A percentile compares a stretch with the other conserved stretches of the same genome.
Conservation (phyloP, 64 coral and sea anemone genomes). For the Platygyra sinensis region DNA sequence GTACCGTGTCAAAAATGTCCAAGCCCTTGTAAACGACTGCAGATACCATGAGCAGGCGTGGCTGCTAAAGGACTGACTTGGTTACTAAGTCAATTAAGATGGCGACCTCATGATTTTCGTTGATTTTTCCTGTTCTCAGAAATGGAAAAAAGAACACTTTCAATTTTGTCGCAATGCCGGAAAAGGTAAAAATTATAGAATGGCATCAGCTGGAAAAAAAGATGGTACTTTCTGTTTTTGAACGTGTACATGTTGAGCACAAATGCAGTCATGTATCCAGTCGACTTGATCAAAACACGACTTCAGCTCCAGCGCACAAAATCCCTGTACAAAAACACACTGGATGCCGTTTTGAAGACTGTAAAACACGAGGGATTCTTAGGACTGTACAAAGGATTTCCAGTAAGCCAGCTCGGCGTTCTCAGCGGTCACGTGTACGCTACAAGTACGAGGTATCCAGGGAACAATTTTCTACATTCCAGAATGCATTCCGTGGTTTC, state of each 20-base stretch:
- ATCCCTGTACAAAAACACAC: conserved; percentile 67
- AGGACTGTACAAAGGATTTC: conserved; percentile 77
- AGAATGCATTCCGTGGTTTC: conserved; percentile 67
- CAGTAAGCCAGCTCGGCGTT: conserved; percentile 60
- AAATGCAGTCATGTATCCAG: conserved; percentile 53
- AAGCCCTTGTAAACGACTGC: no score
- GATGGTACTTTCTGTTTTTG: conserved; percentile 55
- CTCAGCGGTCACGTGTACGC: conserved; percentile 62
- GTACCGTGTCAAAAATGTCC: no score
- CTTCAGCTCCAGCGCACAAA: conserved; percentile 77
- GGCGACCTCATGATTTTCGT: neutral
- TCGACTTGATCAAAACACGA: conserved; percentile 64
- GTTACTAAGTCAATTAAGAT: neutral
- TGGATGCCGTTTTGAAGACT: conserved; percentile 74
- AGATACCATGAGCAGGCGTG: no score
- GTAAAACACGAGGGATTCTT: conserved; percentile 58
- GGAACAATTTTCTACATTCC: conserved; percentile 57
- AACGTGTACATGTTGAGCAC: conserved; percentile 59
- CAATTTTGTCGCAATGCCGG: conserved; percentile 50
- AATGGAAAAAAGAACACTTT: neutral
- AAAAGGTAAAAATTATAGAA: conserved; percentile 69
- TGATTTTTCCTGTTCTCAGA: neutral
- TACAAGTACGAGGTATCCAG: conserved; percentile 79
- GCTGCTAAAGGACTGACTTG: neutral
- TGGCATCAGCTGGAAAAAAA: conserved; percentile 81